Percentiles rank a stretch among this genome's conserved stretches.
Conservation (phyloP, 2,113 vertebrate species). For the Picathartes gymnocephalus region DNA sequence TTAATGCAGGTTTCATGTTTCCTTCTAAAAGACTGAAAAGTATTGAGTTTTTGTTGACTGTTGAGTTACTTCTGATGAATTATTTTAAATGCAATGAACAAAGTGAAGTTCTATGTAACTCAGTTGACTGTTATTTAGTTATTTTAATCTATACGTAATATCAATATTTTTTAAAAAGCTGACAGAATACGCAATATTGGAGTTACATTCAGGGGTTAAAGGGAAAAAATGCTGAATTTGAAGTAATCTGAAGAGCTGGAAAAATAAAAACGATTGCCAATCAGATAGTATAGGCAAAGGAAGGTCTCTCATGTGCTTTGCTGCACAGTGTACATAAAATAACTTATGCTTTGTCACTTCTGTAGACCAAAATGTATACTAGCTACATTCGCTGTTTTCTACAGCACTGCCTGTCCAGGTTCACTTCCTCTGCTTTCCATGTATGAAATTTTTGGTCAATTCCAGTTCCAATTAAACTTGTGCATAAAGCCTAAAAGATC, state of each 20-base stretch:
- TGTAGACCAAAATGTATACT: background rate
- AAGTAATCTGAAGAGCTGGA: background rate
- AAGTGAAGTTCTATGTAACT: background rate
- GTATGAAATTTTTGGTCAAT: background rate
- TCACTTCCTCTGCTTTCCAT: background rate
- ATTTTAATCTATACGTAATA: background rate
- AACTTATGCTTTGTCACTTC: background rate
- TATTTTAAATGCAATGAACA: background rate
- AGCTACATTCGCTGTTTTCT: background rate
- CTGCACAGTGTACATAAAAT: background rate
- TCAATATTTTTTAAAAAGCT: background rate
- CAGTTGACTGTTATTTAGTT: background rate
- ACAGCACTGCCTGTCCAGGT: background rate
- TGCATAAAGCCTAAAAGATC: background rate
- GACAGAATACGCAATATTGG: background rate
- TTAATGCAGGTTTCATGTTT: background rate
- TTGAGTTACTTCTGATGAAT: background rate
- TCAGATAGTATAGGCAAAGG: background rate
- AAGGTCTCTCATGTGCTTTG: background rate
- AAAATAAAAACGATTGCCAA: background rate
- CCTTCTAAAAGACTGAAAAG: background rate
- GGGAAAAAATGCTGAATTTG: background rate
- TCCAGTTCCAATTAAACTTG: background rate
- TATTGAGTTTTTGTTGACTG: background rate
- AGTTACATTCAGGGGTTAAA: background rate